phyloP scores from a whole-genome alignment of 2,113 vertebrate genomes.

The Orycteropus afer region DNA sequence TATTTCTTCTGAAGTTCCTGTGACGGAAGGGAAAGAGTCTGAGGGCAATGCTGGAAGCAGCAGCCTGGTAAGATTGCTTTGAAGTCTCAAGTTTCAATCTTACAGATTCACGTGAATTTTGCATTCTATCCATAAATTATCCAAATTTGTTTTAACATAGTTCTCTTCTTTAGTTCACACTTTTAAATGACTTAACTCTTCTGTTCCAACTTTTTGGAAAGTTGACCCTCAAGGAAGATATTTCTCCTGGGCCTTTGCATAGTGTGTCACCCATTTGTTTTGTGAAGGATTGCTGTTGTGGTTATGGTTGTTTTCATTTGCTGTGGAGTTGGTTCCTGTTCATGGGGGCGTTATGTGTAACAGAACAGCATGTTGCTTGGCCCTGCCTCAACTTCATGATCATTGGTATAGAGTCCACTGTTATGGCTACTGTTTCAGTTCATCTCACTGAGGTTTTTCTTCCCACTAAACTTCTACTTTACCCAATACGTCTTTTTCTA shows the following conservation, averaged over 20 bases:
- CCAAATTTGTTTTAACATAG: constrained; percentile 1
- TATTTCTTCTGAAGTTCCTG: background rate
- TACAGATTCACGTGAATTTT: constrained; percentile 14
- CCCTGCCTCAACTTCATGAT: background rate
- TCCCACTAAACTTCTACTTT: background rate
- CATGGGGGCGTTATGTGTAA: background rate
- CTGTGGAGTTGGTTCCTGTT: background rate
- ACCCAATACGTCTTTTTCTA: no score
- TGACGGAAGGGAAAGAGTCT: background rate
- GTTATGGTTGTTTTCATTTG: background rate
- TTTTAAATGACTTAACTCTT: constrained; percentile 18
- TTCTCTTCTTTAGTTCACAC: constrained; percentile 15
- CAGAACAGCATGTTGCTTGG: background rate
- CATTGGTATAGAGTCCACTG: background rate
- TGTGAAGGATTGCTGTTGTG: background rate
- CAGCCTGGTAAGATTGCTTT: background rate
- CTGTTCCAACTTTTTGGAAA: constrained; percentile 15
- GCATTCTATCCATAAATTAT: constrained; percentile 22
- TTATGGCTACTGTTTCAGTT: background rate
- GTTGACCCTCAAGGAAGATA: background rate
- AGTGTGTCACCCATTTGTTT: background rate
- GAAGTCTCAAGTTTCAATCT: constrained; percentile 28
- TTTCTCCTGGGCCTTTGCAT: background rate
- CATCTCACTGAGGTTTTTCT: background rate
- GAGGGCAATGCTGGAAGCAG: background rate